Percentiles rank a stretch among this genome's conserved stretches.
These are phyloP conservation scores for Episyrphus balteatus DNA, from an alignment of 1,140 invertebrate species.

Conservation along the genomic window DNA sequence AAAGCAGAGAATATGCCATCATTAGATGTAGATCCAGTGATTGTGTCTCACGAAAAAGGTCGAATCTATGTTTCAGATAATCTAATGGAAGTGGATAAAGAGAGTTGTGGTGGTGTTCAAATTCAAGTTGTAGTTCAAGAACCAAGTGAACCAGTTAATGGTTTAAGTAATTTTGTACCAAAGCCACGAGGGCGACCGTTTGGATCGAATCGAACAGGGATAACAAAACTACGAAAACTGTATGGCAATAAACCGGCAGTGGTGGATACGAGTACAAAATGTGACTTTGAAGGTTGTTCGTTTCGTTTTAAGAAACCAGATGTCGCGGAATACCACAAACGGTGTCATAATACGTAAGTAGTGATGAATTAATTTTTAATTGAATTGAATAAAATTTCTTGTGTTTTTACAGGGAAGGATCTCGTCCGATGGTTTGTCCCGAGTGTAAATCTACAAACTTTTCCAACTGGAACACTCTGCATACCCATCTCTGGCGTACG, in stretches of 20 bases:
- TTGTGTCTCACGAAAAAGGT: slow-evolving; percentile 14
- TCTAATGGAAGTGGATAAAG: slow-evolving; percentile 11
- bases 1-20: neutral
- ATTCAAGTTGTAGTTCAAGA: neutral
- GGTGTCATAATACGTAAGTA: slow-evolving; percentile 45
- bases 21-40: neutral
- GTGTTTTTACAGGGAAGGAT: slow-evolving; percentile 11
- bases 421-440: slow-evolving; percentile 48
- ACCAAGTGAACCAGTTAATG: neutral
- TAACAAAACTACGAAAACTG: slow-evolving; percentile 9
- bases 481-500: slow-evolving; percentile 62
- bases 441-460: slow-evolving; percentile 47
- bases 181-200: slow-evolving; percentile 23
- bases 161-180: slow-evolving; percentile 19
- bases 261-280: slow-evolving; percentile 17
- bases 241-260: neutral
- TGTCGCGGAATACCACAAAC: slow-evolving; percentile 43
- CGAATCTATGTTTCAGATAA: slow-evolving; percentile 35
- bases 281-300: slow-evolving; percentile 27
- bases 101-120: slow-evolving; percentile 4
- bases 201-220: slow-evolving; percentile 23
- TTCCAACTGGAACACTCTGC: slow-evolving; percentile 48
- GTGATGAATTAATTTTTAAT: neutral
- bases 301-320: slow-evolving; percentile 32
- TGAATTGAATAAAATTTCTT: neutral